phyloP scores from a whole-genome alignment of 2,113 vertebrate species.

The Glaucidium brasilianum region DNA sequence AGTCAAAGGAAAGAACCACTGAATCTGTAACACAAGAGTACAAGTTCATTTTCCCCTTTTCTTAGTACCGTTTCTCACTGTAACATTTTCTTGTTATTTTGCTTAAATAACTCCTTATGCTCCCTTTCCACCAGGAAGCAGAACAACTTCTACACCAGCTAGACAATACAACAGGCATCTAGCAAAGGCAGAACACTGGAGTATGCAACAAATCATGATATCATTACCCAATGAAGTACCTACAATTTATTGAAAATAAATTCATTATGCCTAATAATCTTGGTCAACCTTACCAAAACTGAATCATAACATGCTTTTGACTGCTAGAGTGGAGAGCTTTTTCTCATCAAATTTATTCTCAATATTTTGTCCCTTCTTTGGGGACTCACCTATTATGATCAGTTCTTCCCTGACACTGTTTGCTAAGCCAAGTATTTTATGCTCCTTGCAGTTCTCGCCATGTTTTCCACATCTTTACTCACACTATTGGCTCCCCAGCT shows the following conservation, averaged over 20 bases:
- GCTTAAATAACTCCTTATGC: neutral
- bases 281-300: neutral
- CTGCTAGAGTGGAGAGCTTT: neutral
- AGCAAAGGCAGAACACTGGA: neutral
- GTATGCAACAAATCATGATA: neutral
- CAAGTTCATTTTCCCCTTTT: conserved; percentile 76
- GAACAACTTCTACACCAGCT: neutral
- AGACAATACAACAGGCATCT: neutral
- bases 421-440: neutral
- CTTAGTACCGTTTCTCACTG: neutral
- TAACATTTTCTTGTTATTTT: neutral
- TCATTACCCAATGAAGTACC: neutral
- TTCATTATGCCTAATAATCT: neutral
- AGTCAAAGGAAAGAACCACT: conserved; percentile 85
- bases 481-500: neutral
- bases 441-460: neutral
- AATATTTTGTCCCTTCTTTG: neutral
- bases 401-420: neutral
- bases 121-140: neutral
- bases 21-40: conserved; percentile 98
- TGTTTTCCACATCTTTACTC: neutral
- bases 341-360: neutral
- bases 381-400: accelerated
- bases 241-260: neutral
- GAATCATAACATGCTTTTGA: neutral